Percentiles rank a stretch among this genome's conserved stretches.
These are phyloP conservation scores for Aurelia sp. DNA, from an alignment of 30 jellyfish, hydroid and myxozoan species.

Conservation along the genomic window DNA sequence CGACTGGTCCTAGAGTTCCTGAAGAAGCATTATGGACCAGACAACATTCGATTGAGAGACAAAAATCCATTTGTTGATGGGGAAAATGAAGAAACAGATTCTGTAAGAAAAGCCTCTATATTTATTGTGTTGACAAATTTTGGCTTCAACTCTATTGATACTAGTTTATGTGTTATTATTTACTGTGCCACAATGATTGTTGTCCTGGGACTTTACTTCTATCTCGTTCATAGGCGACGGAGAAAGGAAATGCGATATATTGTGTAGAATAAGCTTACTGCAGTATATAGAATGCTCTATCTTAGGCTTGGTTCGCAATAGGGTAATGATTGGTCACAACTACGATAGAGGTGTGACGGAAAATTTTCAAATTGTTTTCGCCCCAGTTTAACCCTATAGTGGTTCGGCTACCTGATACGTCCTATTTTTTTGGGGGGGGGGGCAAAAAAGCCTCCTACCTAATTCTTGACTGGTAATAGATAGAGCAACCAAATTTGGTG, in stretches of 20 bases:
- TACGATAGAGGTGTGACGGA: too few species aligned
- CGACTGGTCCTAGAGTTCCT: conserved; percentile 81
- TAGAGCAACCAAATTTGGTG: too few species aligned
- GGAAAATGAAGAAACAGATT: conserved; percentile 70
- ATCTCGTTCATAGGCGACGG: conserved; percentile 63
- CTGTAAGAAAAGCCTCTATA: conserved; percentile 69
- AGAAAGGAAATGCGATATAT: conserved; percentile 63
- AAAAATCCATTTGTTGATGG: conserved; percentile 39
- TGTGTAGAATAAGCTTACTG: conserved; percentile 31
- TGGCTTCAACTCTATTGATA: conserved; percentile 76
- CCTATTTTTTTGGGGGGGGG: too few species aligned
- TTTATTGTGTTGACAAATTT: conserved; percentile 24
- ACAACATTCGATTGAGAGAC: conserved; percentile 89
- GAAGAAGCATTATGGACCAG: conserved; percentile 93
- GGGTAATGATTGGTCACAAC: too few species aligned
- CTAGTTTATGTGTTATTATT: conserved; percentile 82
- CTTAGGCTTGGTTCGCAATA: too few species aligned
- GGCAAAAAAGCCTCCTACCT: too few species aligned
- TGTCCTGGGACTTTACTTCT: conserved; percentile 70
- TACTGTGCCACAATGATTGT: conserved; percentile 59
- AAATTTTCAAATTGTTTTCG: too few species aligned
- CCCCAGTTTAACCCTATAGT: too few species aligned
- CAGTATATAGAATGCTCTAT: too few species aligned
- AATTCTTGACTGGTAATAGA: too few species aligned
- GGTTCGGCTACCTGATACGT: too few species aligned